Percentiles rank a stretch among this genome's conserved stretches.
phyloP scores from a whole-genome alignment of 2,797 vertebrate genomes.

The Prunella strophiata region DNA sequence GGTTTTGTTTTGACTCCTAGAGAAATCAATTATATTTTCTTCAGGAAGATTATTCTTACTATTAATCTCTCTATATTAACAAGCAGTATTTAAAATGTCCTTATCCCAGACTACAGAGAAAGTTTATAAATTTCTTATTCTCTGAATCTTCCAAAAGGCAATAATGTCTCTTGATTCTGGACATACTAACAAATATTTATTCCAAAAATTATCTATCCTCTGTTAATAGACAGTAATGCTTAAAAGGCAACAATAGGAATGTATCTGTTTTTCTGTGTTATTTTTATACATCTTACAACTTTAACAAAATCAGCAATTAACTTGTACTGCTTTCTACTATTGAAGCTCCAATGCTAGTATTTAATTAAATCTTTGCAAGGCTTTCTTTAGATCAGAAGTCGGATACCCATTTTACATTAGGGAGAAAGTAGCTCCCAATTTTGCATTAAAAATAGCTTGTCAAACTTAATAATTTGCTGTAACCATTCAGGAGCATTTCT shows the following conservation, averaged over 20 bases:
- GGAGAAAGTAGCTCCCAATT: slow-evolving; percentile 6
- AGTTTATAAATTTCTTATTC: background rate
- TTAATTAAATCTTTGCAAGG: slow-evolving; percentile 22
- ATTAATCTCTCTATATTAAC: background rate
- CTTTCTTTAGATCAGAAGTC: background rate
- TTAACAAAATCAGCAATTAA: slow-evolving; percentile 11
- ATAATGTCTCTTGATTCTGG: background rate
- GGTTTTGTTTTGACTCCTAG: background rate
- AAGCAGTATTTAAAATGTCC: background rate
- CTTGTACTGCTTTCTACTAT: background rate
- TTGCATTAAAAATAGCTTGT: background rate
- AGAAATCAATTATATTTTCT: background rate
- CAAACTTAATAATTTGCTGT: background rate
- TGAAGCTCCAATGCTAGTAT: background rate
- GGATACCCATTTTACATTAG: background rate
- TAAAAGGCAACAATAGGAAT: background rate
- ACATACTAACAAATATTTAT: background rate
- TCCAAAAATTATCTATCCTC: background rate
- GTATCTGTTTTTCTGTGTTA: background rate
- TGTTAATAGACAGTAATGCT: background rate
- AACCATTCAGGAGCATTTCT: slow-evolving; percentile 2
- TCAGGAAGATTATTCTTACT: background rate
- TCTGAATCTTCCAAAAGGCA: background rate
- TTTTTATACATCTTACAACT: background rate
- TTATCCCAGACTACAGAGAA: background rate